A percentile compares a stretch with the other conserved stretches of the same genome.
phyloP scores from a whole-genome alignment of 1,140 invertebrate species.

The Notospermus geniculatus region DNA sequence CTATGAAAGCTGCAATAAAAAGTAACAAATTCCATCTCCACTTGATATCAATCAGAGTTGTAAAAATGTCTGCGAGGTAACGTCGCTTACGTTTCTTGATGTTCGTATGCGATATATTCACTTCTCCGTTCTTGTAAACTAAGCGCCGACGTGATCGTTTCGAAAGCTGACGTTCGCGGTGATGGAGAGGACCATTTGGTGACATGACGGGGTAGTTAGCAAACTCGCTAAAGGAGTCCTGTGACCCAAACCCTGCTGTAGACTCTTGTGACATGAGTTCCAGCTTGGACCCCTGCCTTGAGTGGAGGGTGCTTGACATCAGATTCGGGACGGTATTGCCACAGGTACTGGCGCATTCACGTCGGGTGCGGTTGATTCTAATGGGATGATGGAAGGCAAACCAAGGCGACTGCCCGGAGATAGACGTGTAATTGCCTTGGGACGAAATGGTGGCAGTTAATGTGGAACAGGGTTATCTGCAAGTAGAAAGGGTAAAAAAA shows the following conservation, averaged over 20 bases:
- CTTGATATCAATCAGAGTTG: constrained; percentile 66
- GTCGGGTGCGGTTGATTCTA: too few relatives aligned
- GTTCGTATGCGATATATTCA: constrained; percentile 88
- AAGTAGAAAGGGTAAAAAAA: too few relatives aligned
- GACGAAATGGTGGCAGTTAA: too few relatives aligned
- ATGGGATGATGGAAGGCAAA: too few relatives aligned
- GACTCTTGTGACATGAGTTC: constrained; percentile 6
- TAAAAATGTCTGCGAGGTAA: constrained; percentile 86
- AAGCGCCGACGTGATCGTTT: constrained; percentile 57
- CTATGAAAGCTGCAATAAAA: constrained; percentile 57
- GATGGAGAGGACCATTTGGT: constrained; percentile 22
- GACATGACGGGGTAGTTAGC: constrained; percentile 23
- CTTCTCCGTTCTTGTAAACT: constrained; percentile 91
- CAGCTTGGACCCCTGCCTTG: background rate
- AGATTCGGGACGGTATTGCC: too few relatives aligned
- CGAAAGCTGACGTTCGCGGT: constrained; percentile 44
- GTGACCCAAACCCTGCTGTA: constrained; percentile 14
- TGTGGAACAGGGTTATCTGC: too few relatives aligned
- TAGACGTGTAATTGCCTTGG: too few relatives aligned
- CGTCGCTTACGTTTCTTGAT: constrained; percentile 78
- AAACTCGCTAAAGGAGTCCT: constrained; percentile 49
- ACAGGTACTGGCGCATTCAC: too few relatives aligned
- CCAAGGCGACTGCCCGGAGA: too few relatives aligned
- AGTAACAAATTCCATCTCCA: constrained; percentile 58
- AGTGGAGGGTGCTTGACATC: too few relatives aligned